Base-by-base conservation (phyloP, 2,113 vertebrate genomes). In the Ariopsis seemanni region DNA sequence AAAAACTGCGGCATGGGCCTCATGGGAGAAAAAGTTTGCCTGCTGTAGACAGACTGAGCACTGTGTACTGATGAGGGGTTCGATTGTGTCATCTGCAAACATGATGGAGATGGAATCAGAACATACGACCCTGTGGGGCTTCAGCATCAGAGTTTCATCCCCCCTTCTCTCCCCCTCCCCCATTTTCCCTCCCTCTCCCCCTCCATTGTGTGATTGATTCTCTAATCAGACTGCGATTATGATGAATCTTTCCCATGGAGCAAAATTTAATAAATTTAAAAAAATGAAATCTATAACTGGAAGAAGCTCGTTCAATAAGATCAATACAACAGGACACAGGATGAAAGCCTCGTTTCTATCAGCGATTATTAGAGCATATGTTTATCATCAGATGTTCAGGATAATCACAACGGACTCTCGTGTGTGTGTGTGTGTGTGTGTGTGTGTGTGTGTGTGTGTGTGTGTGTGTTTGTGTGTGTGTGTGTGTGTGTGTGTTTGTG, bases 181-280 rank as follows among this genome's bases (percentile, higher is more conserved):
- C 42, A 0, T 42, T 42, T 53, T 60, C 58, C 18, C 52, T 60
- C 58, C 7, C 58, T 60, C 58, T 60, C 58, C 20, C 18, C 20
- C 18, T 60, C 60, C 72, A 86, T 63, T 80, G 88, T 83, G 65
- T 90, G 86, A 89, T 91, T 90, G 88, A 90, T 91, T 91, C 81
- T 88, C 87, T 90, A 90, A 90, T 90, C 91, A 91, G 85, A 67
- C 84, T 60, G 84, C 89, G 88, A 90, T 90, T 86, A 88, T 81
- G 89, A 86, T 77, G 86, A 87, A 85, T 75, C 52, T 81, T 42
- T 87, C 84, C 82, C 62, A 74, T 48, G 58, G 72, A 84, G 80
- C 87, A 22, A 74, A 48, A 74, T 74, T 22, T 74, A 18, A 74
- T 48, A 42, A 8, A 48, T 42, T 42, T 48, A 48, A 74, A 77